These are phyloP conservation scores for Drosophila malerkotliana DNA, from an alignment of 1,140 invertebrate species.

Conservation along the genomic window DNA sequence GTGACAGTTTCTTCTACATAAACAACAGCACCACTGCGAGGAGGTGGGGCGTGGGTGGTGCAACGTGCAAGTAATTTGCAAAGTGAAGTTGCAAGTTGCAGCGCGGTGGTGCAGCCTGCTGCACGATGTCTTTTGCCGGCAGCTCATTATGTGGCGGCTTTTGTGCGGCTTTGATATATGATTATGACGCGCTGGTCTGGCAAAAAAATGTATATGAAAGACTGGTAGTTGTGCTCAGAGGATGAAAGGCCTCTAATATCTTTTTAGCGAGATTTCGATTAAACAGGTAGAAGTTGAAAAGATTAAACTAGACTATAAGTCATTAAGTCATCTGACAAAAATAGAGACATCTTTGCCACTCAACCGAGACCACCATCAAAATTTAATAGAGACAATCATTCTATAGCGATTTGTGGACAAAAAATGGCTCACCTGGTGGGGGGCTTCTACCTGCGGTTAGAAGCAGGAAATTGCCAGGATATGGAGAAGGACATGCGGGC, in stretches of 20 bases:
- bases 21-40: constrained; percentile 24
- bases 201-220: constrained; percentile 26
- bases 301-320: background rate
- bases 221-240: constrained; percentile 4
- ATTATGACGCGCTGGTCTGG: constrained; percentile 47
- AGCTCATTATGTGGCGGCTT: constrained; percentile 73
- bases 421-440: constrained; percentile 44
- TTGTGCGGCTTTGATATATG: constrained; percentile 57
- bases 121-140: constrained; percentile 60
- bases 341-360: background rate
- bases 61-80: constrained; percentile 78
- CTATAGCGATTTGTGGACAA: constrained; percentile 32
- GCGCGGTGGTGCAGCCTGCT: constrained; percentile 27
- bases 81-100: constrained; percentile 61
- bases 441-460: constrained; percentile 8
- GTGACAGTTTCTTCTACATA: constrained; percentile 61
- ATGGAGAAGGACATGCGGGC: background rate
- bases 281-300: constrained; percentile 1
- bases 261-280: background rate
- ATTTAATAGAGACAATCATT: constrained; percentile 35
- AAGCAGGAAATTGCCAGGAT: constrained; percentile 16
- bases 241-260: constrained; percentile 8
- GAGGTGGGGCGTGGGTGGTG: constrained; percentile 3
- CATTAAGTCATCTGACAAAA: background rate
- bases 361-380: constrained; percentile 27